Conservation (phyloP, 1,140 invertebrate species). For the Cyphomyrmex costatus region DNA sequence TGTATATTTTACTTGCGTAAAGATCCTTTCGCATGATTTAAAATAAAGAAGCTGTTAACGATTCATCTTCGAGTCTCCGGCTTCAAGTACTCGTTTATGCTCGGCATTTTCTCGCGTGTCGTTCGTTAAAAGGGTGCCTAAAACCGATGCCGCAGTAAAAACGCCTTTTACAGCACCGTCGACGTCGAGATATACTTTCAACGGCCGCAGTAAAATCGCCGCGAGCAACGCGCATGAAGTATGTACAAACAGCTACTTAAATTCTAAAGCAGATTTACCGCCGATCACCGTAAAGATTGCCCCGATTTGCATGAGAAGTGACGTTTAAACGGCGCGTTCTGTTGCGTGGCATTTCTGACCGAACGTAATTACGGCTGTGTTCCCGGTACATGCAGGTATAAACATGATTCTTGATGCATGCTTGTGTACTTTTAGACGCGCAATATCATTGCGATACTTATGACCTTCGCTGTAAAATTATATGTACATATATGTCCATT, state of each 20-base stretch:
- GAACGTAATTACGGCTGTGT: slow-evolving; percentile 37
- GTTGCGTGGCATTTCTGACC: slow-evolving; percentile 17
- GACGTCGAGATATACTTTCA: slow-evolving; percentile 45
- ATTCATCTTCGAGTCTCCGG: neutral
- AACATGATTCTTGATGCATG: slow-evolving; percentile 41
- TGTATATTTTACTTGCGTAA: neutral
- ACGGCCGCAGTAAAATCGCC: slow-evolving; percentile 47
- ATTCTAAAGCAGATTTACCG: slow-evolving; percentile 60
- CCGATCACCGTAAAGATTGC: slow-evolving; percentile 55
- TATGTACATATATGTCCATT: neutral
- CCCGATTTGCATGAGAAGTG: slow-evolving; percentile 57
- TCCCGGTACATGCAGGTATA: slow-evolving; percentile 18
- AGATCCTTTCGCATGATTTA: neutral
- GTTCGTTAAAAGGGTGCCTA: slow-evolving; percentile 4
- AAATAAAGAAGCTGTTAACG: neutral
- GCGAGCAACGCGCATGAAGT: slow-evolving; percentile 39
- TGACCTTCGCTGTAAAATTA: neutral
- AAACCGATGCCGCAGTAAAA: slow-evolving; percentile 22
- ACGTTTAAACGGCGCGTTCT: slow-evolving; percentile 44
- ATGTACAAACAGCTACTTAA: slow-evolving; percentile 60
- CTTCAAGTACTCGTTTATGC: slow-evolving; percentile 7
- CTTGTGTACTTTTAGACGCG: slow-evolving; percentile 28
- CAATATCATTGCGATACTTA: slow-evolving; percentile 38
- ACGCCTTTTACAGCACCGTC: slow-evolving; percentile 30
- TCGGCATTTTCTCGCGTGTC: slow-evolving; percentile 2